Evolutionary conservation across 1,140 invertebrate genomes (phyloP).

Genomic region (Drosophila sturtevanti): DNA sequence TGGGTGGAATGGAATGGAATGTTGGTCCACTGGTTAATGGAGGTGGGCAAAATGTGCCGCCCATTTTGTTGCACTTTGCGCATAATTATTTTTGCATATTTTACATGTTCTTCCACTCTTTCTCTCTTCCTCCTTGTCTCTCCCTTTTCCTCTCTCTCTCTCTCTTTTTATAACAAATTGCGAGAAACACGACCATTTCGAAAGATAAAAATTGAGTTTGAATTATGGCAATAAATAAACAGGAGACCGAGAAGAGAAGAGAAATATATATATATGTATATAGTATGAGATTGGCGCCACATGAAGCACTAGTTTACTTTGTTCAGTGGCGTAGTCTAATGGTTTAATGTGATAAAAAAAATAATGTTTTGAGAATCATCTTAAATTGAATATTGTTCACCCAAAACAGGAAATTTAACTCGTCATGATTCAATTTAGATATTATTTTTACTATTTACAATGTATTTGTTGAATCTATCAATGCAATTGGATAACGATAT

Average conservation of each 20-base stretch:
- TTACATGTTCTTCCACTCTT: slow-evolving; percentile 32
- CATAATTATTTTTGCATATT: slow-evolving; percentile 81
- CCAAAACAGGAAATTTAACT: too few species aligned
- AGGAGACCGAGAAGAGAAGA: slow-evolving; percentile 23
- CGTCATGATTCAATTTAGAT: too few species aligned
- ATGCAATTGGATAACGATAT: too few species aligned
- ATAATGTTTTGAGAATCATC: background rate
- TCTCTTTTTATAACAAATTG: slow-evolving; percentile 42
- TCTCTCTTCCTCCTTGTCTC: background rate
- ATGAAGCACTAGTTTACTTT: background rate
- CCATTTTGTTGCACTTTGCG: slow-evolving; percentile 70
- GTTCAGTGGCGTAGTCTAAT: slow-evolving; percentile 17
- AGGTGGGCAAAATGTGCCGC: slow-evolving; percentile 1
- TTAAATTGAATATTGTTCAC: background rate
- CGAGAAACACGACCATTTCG: slow-evolving; percentile 39
- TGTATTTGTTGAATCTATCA: too few species aligned
- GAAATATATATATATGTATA: background rate
- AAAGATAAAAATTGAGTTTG: slow-evolving; percentile 79
- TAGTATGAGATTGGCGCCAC: slow-evolving; percentile 23
- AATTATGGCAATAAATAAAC: slow-evolving; percentile 77
- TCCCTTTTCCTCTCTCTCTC: background rate
- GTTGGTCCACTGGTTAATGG: background rate
- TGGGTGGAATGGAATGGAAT: background rate
- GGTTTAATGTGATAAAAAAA: background rate
- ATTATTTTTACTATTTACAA: too few species aligned